Evolutionary conservation across 2,797 vertebrate species (phyloP).

Genomic region (Sebastes taczanowskii): DNA sequence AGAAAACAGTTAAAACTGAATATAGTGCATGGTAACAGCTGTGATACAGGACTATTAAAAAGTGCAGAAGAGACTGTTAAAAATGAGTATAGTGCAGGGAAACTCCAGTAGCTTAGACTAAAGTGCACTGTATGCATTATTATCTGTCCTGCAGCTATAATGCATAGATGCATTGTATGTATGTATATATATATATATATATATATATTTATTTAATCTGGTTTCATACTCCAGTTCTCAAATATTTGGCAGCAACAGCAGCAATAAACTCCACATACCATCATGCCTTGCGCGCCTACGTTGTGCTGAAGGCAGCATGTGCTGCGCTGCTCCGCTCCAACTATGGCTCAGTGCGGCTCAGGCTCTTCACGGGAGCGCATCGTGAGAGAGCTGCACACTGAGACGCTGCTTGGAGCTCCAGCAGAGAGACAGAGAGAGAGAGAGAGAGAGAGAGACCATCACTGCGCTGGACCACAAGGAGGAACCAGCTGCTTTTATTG

Average conservation of each 20-base stretch:
- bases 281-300: slow-evolving; percentile 63
- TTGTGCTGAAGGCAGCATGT: slow-evolving; percentile 58
- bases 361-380: slow-evolving; percentile 32
- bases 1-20: no score
- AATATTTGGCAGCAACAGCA: not conserved
- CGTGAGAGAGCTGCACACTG: not conserved
- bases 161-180: no score
- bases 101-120: no score
- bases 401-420: not conserved
- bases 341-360: slow-evolving; percentile 75
- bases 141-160: no score
- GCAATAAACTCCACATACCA: slow-evolving; percentile 65
- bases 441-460: not conserved
- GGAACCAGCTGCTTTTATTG: not conserved
- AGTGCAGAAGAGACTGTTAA: no score
- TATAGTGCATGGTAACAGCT: no score
- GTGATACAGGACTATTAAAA: no score
- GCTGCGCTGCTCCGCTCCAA: slow-evolving; percentile 43
- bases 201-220: not conserved
- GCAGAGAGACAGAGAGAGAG: not conserved
- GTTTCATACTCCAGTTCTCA: not conserved
- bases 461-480: slow-evolving; percentile 1
- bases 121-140: no score
- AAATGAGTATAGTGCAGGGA: no score
- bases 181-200: no score